phyloP scores from a whole-genome alignment of 2,113 vertebrate genomes.

The Tetrax tetrax region DNA sequence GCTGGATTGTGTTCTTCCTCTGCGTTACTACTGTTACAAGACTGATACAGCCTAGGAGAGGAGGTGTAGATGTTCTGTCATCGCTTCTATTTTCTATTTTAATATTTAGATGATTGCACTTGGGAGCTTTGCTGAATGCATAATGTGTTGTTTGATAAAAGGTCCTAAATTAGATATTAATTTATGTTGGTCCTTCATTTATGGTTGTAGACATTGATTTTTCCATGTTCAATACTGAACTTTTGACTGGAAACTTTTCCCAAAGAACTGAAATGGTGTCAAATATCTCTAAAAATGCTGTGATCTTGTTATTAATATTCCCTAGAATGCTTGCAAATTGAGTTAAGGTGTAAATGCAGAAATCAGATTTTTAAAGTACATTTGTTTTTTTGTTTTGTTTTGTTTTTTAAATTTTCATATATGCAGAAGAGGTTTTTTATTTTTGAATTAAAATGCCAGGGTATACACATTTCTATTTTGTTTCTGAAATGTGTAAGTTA shows the following conservation, averaged over 20 bases:
- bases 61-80: not conserved
- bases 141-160: not conserved
- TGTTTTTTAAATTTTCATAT: not conserved
- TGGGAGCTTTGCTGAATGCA: not conserved
- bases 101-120: not conserved
- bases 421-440: not conserved
- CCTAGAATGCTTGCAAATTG: not conserved
- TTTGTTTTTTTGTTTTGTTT: not conserved
- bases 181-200: not conserved
- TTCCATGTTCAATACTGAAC: not conserved
- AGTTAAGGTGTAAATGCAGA: not conserved
- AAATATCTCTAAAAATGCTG: not conserved
- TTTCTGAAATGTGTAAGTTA: not conserved
- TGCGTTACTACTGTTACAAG: not conserved
- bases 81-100: not conserved
- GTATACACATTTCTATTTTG: not conserved
- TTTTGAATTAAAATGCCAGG: not conserved
- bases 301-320: constrained; percentile 3
- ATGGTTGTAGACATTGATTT: constrained; percentile 8
- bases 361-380: not conserved
- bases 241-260: not conserved
- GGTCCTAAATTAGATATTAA: not conserved
- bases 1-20: not conserved
- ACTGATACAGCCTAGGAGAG: not conserved
- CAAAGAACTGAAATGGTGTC: not conserved